Evolutionary conservation across 2,797 vertebrate species (phyloP).

Genomic region (Sarcoramphus papa): DNA sequence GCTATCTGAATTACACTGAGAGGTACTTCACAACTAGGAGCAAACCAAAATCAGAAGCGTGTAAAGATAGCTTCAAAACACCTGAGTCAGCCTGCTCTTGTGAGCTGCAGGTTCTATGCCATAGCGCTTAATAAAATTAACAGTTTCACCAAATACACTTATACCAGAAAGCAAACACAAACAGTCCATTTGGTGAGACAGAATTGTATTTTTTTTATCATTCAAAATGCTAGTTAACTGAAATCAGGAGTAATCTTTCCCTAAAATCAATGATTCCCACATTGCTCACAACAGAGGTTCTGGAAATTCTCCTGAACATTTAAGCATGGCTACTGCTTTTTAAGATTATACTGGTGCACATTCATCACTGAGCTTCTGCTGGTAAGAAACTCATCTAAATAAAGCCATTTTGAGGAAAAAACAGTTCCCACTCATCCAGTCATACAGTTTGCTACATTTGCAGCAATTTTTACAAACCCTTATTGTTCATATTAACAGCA

Average conservation of each 20-base stretch:
- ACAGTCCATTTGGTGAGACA: not conserved
- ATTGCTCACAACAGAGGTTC: not conserved
- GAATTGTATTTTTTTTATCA: not conserved
- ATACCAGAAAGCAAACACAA: not conserved
- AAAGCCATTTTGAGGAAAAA: not conserved
- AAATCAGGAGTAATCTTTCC: not conserved
- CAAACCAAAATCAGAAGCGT: not conserved
- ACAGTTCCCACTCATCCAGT: not conserved
- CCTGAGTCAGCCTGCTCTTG: too few relatives aligned
- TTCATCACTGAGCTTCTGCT: not conserved
- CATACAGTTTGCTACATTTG: not conserved
- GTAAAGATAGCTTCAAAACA: not conserved
- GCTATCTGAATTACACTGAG: not conserved
- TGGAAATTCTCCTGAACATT: not conserved
- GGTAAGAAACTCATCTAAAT: not conserved
- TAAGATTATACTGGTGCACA: not conserved
- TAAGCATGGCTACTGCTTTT: not conserved
- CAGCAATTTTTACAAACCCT: not conserved
- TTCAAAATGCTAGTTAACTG: not conserved
- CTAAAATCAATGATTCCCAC: not conserved
- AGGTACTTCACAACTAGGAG: not conserved
- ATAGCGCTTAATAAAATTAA: not conserved
- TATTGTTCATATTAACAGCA: not conserved
- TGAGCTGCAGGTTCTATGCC: not conserved
- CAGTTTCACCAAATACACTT: not conserved